Evolutionary conservation across 2,113 vertebrate genomes (phyloP).

Genomic region (Hippocampus mohnikei): DNA sequence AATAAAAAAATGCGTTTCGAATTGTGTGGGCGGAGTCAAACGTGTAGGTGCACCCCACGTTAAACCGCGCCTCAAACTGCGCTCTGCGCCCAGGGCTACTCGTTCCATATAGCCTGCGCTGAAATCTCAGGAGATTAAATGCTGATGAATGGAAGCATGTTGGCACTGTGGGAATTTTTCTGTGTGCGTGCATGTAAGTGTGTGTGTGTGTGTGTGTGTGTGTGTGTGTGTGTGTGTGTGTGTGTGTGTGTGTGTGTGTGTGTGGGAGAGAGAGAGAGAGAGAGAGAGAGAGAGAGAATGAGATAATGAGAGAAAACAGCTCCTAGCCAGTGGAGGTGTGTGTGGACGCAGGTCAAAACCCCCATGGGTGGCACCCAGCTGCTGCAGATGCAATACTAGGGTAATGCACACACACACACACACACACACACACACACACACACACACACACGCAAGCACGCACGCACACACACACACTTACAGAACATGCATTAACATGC

Average conservation of each 20-base stretch:
- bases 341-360: constrained; percentile 3
- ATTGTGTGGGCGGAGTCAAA: too few species aligned
- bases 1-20: too few species aligned
- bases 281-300: constrained; percentile 12
- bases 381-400: constrained; percentile 4
- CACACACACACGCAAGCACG: too few species aligned
- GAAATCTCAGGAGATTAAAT: background rate
- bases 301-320: constrained; percentile 11
- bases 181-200: constrained; percentile 4
- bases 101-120: background rate
- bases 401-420: constrained; percentile 14
- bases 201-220: background rate
- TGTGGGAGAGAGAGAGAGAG: constrained; percentile 2
- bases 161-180: constrained; percentile 8
- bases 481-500: constrained; percentile 12
- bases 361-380: constrained; percentile 25
- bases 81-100: background rate
- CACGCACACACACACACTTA: constrained; percentile 7
- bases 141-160: background rate
- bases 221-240: constrained; percentile 7
- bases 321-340: constrained; percentile 3
- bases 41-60: too few species aligned
- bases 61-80: too few species aligned
- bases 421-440: constrained; percentile 5
- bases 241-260: background rate